Percentiles rank a stretch among this genome's conserved stretches.
phyloP scores from a whole-genome alignment of 2,797 vertebrate genomes.

The Microtus obscurus region DNA sequence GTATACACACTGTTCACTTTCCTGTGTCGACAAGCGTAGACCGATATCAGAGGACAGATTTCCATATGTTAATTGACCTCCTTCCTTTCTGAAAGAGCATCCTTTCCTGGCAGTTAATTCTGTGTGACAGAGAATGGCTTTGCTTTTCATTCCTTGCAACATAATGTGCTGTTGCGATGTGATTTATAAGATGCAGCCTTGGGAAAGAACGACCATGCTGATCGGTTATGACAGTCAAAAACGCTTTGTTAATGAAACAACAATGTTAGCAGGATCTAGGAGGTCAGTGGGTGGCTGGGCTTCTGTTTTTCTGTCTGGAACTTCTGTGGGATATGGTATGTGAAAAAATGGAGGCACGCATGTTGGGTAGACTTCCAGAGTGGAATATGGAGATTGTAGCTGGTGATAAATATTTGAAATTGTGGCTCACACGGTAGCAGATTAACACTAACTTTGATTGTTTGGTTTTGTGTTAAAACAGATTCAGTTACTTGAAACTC shows the following conservation, averaged over 20 bases:
- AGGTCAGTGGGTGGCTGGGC: constrained; percentile 81
- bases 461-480: background rate
- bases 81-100: constrained; percentile 81
- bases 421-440: constrained; percentile 54
- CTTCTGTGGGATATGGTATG: constrained; percentile 70
- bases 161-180: constrained; percentile 85
- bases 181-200: constrained; percentile 88
- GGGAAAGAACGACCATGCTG: constrained; percentile 84
- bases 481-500: background rate
- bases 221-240: constrained; percentile 89
- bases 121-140: constrained; percentile 84
- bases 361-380: constrained; percentile 37
- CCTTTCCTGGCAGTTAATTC: constrained; percentile 85
- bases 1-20: constrained; percentile 81
- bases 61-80: constrained; percentile 85
- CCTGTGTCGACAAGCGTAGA: constrained; percentile 80
- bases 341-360: constrained; percentile 64
- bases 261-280: constrained; percentile 85
- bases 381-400: constrained; percentile 50
- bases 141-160: constrained; percentile 87
- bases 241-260: constrained; percentile 91
- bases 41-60: constrained; percentile 80
- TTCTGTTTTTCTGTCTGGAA: constrained; percentile 82
- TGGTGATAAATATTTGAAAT: constrained; percentile 59
- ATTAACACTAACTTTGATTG: constrained; percentile 59